Conservation (phyloP, 2,888 invertebrate genomes). For the Arctia plantaginis region DNA sequence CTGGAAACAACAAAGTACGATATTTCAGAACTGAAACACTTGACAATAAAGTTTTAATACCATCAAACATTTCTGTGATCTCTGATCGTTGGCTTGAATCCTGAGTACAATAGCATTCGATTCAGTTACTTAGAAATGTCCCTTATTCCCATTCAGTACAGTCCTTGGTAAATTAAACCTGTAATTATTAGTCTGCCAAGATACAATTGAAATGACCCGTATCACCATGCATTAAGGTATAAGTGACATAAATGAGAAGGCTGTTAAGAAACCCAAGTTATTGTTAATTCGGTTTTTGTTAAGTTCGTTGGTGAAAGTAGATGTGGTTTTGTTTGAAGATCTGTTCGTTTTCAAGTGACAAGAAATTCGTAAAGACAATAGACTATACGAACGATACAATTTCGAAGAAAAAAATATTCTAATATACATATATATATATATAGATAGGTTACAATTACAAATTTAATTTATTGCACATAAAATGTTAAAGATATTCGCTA, state of each 20-base stretch:
- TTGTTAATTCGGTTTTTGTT: conserved; percentile 2
- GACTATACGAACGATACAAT: background rate
- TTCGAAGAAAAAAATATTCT: background rate
- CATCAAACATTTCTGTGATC: conserved; percentile 52
- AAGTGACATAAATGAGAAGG: background rate
- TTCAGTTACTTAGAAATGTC: conserved; percentile 19
- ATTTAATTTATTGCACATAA: too few species aligned
- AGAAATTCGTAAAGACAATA: background rate
- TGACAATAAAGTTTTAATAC: conserved; percentile 56
- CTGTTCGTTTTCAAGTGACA: background rate
- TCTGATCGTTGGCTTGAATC: conserved; percentile 42
- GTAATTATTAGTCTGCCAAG: background rate
- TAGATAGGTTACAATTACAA: too few species aligned
- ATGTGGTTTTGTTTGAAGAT: background rate
- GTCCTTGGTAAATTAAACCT: background rate
- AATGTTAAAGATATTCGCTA: too few species aligned
- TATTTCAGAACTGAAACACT: conserved; percentile 45
- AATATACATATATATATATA: too few species aligned
- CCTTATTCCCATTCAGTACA: conserved; percentile 26
- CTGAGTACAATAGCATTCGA: conserved; percentile 48
- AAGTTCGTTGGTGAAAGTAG: background rate
- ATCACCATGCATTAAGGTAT: background rate
- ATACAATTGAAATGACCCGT: background rate
- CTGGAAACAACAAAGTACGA: conserved; percentile 25
- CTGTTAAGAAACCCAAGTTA: background rate